A percentile compares a stretch with the other conserved stretches of the same genome.
These are phyloP conservation scores for Oreochromis spilurus DNA, from an alignment of 2,113 vertebrate genomes.

Conservation along the genomic window DNA sequence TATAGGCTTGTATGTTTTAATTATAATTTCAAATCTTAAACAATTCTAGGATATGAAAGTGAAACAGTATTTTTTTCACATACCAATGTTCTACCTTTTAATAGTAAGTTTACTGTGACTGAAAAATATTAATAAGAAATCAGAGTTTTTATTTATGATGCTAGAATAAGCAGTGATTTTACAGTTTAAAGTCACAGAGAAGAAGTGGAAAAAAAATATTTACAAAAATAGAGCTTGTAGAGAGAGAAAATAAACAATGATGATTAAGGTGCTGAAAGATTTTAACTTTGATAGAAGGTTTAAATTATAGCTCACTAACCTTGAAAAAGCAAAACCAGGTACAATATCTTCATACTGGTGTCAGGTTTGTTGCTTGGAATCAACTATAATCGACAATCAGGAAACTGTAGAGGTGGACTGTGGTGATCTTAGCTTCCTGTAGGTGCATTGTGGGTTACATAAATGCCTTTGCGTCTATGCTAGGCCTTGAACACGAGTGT, in stretches of 20 bases:
- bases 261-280: accelerated
- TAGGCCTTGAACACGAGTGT: neutral
- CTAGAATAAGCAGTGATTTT: neutral
- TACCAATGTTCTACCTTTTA: no score
- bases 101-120: neutral
- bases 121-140: neutral
- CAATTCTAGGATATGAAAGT: neutral
- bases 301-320: constrained; percentile 32
- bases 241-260: neutral
- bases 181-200: neutral
- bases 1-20: neutral
- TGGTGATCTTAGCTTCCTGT: constrained; percentile 12
- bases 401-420: constrained; percentile 19
- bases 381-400: neutral
- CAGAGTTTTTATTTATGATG: neutral
- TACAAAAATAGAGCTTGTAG: neutral
- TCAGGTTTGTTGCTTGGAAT: neutral
- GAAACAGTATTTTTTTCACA: accelerated
- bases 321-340: constrained; percentile 31
- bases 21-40: neutral
- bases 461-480: neutral
- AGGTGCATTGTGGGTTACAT: neutral
- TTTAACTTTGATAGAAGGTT: neutral
- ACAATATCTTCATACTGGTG: constrained; percentile 37
- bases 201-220: neutral